These are phyloP conservation scores for Entelurus aequoreus DNA, from an alignment of 2,113 vertebrate species.

Conservation along the genomic window DNA sequence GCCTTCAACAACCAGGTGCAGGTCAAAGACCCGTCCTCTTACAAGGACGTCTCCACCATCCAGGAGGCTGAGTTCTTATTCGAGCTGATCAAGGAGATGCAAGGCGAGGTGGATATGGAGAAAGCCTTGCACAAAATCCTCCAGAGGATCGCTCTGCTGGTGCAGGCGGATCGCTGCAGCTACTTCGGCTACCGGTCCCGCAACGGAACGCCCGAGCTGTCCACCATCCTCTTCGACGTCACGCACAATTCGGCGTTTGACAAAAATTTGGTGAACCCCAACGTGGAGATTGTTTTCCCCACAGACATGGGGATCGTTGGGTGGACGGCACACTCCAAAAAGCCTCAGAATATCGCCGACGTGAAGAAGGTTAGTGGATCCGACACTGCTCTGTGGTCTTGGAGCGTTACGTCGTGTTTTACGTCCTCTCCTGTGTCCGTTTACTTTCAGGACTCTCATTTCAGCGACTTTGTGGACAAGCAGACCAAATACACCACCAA, in stretches of 20 bases:
- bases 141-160: conserved; percentile 72
- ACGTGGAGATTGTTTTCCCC: conserved; percentile 80
- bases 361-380: conserved; percentile 78
- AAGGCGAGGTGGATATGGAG: conserved; percentile 59
- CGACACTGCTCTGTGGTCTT: neutral
- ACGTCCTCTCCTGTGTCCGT: neutral
- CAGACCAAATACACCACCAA: conserved; percentile 78
- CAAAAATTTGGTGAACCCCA: conserved; percentile 75
- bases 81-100: conserved; percentile 72
- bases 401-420: neutral
- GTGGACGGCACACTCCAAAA: conserved; percentile 82
- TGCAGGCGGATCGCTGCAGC: conserved; percentile 80
- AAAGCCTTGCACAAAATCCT: conserved; percentile 71
- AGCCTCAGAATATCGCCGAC: conserved; percentile 78
- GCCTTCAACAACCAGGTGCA: conserved; percentile 66
- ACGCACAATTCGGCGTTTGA: conserved; percentile 77
- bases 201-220: conserved; percentile 78
- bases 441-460: conserved; percentile 77
- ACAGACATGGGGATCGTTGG: conserved; percentile 82
- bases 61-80: conserved; percentile 77
- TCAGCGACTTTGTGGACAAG: conserved; percentile 82
- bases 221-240: conserved; percentile 76
- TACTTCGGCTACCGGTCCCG: conserved; percentile 72
- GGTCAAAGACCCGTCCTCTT: conserved; percentile 66
- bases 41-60: conserved; percentile 72